Percentiles rank a stretch among this genome's conserved stretches.
Conservation (phyloP, 2,888 invertebrate genomes). For the Pseudanteris insignis region DNA sequence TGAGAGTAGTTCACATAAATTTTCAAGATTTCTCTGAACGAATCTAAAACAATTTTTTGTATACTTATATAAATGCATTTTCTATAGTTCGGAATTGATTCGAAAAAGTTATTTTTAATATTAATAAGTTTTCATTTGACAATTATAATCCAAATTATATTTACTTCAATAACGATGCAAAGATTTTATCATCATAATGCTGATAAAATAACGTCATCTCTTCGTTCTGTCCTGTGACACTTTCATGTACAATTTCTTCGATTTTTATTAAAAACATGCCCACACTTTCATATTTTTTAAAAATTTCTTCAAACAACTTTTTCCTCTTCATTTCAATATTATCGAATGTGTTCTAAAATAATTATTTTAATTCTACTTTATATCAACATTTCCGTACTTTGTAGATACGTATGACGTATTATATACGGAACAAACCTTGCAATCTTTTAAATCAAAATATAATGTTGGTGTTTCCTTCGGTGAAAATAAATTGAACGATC, state of each 20-base stretch:
- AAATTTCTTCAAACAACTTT: conserved; percentile 74
- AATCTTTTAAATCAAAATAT: conserved; percentile 21
- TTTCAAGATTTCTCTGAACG: conserved; percentile 73
- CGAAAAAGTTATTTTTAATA: too few species aligned
- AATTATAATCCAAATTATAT: too few species aligned
- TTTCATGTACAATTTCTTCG: conserved; percentile 83
- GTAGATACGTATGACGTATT: too few species aligned
- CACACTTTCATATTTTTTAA: conserved; percentile 79
- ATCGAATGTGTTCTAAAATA: background rate
- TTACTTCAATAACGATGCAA: conserved; percentile 72
- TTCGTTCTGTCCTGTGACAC: conserved; percentile 78
- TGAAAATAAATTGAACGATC: conserved; percentile 55
- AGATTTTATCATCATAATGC: conserved; percentile 85
- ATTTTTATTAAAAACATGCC: conserved; percentile 86
- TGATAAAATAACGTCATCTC: conserved; percentile 82
- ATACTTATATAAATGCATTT: too few species aligned
- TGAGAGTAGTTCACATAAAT: conserved; percentile 72
- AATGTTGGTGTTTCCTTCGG: conserved; percentile 16
- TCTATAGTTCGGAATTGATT: too few species aligned
- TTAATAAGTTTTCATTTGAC: too few species aligned
- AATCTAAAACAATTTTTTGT: too few species aligned
- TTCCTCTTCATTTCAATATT: conserved; percentile 76
- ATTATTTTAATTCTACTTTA: background rate
- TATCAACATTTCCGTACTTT: background rate
- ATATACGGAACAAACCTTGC: conserved; percentile 17